Conservation (phyloP, 2,888 invertebrate species). For the Salpingus planirostris region DNA sequence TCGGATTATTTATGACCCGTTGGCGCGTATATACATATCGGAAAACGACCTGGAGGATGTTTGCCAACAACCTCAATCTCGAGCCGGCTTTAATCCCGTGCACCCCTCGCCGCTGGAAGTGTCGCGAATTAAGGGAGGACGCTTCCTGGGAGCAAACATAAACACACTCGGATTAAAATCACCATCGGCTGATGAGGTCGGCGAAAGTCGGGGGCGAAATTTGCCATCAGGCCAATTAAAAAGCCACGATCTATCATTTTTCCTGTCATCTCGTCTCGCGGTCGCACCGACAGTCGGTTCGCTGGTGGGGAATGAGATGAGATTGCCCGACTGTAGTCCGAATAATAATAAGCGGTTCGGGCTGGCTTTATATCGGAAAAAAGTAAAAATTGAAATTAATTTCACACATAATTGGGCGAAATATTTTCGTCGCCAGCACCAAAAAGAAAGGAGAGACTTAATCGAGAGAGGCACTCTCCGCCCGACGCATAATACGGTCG, state of each 20-base stretch:
- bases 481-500: too few relatives aligned
- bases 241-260: too few relatives aligned
- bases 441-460: slow-evolving; percentile 21
- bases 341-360: too few relatives aligned
- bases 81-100: slow-evolving; percentile 10
- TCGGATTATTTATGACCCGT: slow-evolving; percentile 15
- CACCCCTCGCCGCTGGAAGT: slow-evolving; percentile 13
- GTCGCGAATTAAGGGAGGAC: slow-evolving; percentile 15
- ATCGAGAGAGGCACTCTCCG: too few relatives aligned
- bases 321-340: too few relatives aligned
- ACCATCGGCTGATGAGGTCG: too few relatives aligned
- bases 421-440: slow-evolving; percentile 21
- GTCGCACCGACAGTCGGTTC: too few relatives aligned
- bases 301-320: slow-evolving; percentile 3
- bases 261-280: too few relatives aligned
- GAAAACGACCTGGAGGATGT: slow-evolving; percentile 14
- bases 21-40: slow-evolving; percentile 15
- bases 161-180: slow-evolving; percentile 13
- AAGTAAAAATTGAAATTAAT: slow-evolving; percentile 16
- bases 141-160: slow-evolving; percentile 13
- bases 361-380: too few relatives aligned
- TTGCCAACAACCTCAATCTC: slow-evolving; percentile 15
- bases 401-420: slow-evolving; percentile 24
- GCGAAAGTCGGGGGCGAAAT: too few relatives aligned
- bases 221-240: too few relatives aligned